phyloP scores from a whole-genome alignment of 2,113 vertebrate species.

The Tympanuchus pallidicinctus region DNA sequence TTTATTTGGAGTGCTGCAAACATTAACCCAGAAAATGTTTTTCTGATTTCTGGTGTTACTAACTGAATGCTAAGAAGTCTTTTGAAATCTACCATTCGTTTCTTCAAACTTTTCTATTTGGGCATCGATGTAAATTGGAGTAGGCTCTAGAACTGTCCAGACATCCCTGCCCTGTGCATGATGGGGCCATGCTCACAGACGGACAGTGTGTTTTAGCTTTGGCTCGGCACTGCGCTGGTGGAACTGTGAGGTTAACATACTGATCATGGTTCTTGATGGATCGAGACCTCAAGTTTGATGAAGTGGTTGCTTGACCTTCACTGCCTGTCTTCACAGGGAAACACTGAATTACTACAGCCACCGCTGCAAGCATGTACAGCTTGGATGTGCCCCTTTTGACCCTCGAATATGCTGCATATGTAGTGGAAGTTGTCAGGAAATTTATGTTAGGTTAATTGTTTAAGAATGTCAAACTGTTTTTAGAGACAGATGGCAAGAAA shows the following conservation, averaged over 20 bases:
- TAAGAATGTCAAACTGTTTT: neutral
- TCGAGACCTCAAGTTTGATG: accelerated
- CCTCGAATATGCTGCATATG: neutral
- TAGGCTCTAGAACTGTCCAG: neutral
- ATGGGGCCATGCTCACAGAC: accelerated
- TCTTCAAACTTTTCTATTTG: neutral
- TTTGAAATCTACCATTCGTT: neutral
- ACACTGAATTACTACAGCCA: neutral
- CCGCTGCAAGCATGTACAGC: too few species aligned
- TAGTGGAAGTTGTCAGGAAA: neutral
- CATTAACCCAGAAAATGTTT: neutral
- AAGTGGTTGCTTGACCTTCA: neutral
- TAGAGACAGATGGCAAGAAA: neutral
- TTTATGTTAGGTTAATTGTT: neutral
- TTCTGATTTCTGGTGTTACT: neutral
- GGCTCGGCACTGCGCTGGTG: neutral
- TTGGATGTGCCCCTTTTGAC: neutral
- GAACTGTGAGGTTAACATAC: neutral
- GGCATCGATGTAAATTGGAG: neutral
- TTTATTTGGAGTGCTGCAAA: neutral
- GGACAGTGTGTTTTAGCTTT: neutral
- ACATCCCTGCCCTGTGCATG: neutral
- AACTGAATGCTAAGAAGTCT: neutral
- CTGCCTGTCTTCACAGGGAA: neutral
- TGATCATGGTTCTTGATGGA: neutral